phyloP scores from a whole-genome alignment of 2,888 invertebrate genomes.

The Vesta saturnalis region DNA sequence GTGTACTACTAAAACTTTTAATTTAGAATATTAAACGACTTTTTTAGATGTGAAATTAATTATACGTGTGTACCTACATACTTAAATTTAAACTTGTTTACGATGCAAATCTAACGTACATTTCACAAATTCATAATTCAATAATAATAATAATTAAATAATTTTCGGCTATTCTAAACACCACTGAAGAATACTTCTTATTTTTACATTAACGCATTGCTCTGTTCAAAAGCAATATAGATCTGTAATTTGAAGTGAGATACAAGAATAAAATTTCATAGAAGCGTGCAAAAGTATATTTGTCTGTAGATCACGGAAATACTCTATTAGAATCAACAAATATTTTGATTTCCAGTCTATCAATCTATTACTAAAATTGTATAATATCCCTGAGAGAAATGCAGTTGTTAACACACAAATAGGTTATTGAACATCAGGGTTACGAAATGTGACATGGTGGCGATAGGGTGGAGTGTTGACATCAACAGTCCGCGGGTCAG shows the following conservation, averaged over 20 bases:
- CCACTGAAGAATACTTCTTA: too few species aligned
- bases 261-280: too few species aligned
- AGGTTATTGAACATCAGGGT: slow-evolving; percentile 34
- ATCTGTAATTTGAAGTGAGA: too few species aligned
- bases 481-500: slow-evolving; percentile 57
- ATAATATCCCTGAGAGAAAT: slow-evolving; percentile 6
- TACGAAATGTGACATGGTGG: slow-evolving; percentile 52
- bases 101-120: too few species aligned
- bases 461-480: slow-evolving; percentile 56
- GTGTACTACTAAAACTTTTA: neutral
- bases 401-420: slow-evolving; percentile 25
- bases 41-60: too few species aligned
- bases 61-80: too few species aligned
- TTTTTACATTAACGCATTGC: too few species aligned
- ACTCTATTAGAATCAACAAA: neutral
- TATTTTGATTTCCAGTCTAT: neutral
- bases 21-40: neutral
- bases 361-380: neutral
- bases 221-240: too few species aligned
- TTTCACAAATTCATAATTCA: too few species aligned
- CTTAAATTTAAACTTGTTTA: too few species aligned
- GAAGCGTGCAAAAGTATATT: neutral
- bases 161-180: too few species aligned
- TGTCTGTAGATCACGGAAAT: neutral
- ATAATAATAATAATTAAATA: too few species aligned